Evolutionary conservation across 1,140 invertebrate genomes (phyloP).

Genomic region (Microplitis mediator): DNA sequence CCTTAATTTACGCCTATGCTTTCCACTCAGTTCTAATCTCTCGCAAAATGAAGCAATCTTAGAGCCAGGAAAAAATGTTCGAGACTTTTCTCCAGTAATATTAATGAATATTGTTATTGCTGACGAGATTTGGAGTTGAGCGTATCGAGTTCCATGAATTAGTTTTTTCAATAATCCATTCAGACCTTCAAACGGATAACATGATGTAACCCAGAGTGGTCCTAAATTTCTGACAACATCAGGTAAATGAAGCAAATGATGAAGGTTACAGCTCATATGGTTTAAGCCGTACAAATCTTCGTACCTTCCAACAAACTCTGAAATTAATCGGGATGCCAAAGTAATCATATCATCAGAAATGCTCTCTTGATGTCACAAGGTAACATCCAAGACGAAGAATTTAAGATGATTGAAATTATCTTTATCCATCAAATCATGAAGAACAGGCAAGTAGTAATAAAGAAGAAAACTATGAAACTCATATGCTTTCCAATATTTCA

Average conservation of each 20-base stretch:
- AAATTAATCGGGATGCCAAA: not conserved
- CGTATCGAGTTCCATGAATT: not conserved
- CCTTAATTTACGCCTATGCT: not conserved
- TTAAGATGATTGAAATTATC: too few relatives aligned
- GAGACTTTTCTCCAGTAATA: not conserved
- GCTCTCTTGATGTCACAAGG: not conserved
- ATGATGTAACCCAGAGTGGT: not conserved
- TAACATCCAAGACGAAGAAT: constrained; percentile 15
- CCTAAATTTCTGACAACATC: constrained; percentile 11
- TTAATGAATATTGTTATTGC: not conserved
- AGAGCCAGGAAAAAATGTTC: not conserved
- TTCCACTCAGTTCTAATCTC: not conserved
- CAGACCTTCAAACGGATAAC: not conserved
- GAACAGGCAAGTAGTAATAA: too few relatives aligned
- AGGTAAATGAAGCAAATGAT: constrained; percentile 20
- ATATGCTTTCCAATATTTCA: constrained; percentile 20
- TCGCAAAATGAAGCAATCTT: not conserved
- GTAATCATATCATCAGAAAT: not conserved
- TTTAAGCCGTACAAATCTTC: constrained; percentile 8
- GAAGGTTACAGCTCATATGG: constrained; percentile 3
- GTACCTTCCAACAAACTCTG: constrained; percentile 8
- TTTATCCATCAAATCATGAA: too few relatives aligned
- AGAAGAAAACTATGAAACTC: constrained; percentile 24
- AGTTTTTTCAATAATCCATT: not conserved
- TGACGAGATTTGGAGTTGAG: not conserved